Evolutionary conservation across 2,797 vertebrate genomes (phyloP).

Genomic region (Lutjanus argentimaculatus): DNA sequence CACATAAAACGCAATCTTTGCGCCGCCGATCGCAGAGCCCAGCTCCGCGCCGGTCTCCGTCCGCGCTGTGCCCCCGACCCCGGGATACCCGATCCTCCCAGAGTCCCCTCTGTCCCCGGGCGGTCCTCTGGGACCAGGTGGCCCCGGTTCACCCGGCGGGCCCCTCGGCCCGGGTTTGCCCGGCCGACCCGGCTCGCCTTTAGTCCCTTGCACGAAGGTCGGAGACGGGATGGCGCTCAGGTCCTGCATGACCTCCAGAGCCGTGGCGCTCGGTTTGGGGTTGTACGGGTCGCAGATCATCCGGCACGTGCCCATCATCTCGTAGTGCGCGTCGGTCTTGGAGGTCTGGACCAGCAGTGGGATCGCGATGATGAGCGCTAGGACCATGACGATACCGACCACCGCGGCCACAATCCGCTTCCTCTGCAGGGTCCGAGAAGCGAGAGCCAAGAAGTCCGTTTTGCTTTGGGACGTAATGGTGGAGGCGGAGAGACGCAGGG

Average conservation of each 20-base stretch:
- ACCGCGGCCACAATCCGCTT: conserved; percentile 86
- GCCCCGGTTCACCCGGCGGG: conserved; percentile 90
- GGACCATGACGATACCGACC: conserved; percentile 88
- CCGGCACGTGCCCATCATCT: conserved; percentile 95
- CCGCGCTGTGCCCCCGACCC: conserved; percentile 80
- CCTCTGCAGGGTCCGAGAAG: conserved; percentile 88
- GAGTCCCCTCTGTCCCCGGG: conserved; percentile 88
- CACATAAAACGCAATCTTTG: conserved; percentile 94
- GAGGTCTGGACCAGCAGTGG: conserved; percentile 89
- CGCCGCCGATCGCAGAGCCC: conserved; percentile 81
- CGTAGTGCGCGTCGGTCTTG: conserved; percentile 89
- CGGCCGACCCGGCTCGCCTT: conserved; percentile 89
- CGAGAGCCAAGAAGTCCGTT: conserved; percentile 87
- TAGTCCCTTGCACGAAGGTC: conserved; percentile 89
- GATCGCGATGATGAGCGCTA: conserved; percentile 88
- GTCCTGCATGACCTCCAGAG: conserved; percentile 92
- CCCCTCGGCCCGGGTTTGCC: conserved; percentile 92
- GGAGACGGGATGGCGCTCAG: conserved; percentile 87
- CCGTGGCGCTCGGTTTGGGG: conserved; percentile 85
- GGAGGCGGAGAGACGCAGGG: conserved; percentile 71
- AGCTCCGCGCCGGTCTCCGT: conserved; percentile 83
- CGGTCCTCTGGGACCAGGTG: conserved; percentile 90
- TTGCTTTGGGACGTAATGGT: conserved; percentile 90
- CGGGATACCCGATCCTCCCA: conserved; percentile 84
- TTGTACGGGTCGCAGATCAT: conserved; percentile 95